phyloP scores from a whole-genome alignment of 2,888 invertebrate genomes.

The Drosophila eohydei region DNA sequence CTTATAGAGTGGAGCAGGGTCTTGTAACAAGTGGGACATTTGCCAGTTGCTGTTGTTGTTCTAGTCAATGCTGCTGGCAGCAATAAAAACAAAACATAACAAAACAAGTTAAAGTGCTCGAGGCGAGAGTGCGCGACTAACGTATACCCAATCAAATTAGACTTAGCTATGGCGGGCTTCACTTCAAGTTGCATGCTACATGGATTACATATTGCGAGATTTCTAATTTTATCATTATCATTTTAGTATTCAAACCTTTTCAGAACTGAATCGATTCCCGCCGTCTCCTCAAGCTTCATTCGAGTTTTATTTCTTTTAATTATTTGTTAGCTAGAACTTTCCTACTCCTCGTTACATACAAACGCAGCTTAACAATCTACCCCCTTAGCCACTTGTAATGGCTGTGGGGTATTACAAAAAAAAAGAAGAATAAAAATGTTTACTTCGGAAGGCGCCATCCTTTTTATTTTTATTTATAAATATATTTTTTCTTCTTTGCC shows the following conservation, averaged over 20 bases:
- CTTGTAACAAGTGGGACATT: constrained; percentile 79
- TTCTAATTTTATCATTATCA: no score
- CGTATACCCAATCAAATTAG: not conserved
- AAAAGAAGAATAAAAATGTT: constrained; percentile 53
- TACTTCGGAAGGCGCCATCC: constrained; percentile 74
- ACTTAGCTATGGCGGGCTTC: no score
- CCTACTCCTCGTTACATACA: not conserved
- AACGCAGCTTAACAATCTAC: not conserved
- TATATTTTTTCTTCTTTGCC: constrained; percentile 38
- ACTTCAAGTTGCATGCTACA: no score
- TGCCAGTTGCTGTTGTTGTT: constrained; percentile 72
- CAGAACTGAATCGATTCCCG: not conserved
- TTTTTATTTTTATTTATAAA: constrained; percentile 51
- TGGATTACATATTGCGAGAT: no score
- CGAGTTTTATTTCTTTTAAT: not conserved
- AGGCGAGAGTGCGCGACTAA: not conserved
- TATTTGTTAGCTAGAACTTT: no score
- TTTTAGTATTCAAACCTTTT: not conserved
- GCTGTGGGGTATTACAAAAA: not conserved
- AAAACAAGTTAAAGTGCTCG: constrained; percentile 6
- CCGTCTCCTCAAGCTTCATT: not conserved
- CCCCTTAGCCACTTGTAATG: not conserved
- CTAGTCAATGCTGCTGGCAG: constrained; percentile 69
- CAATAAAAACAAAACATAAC: constrained; percentile 67
- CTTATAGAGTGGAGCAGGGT: constrained; percentile 21